Percentiles rank a stretch among this genome's conserved stretches.
These are phyloP conservation scores for Meloidogyne floridensis DNA, from an alignment of 1,140 invertebrate species.

Conservation along the genomic window DNA sequence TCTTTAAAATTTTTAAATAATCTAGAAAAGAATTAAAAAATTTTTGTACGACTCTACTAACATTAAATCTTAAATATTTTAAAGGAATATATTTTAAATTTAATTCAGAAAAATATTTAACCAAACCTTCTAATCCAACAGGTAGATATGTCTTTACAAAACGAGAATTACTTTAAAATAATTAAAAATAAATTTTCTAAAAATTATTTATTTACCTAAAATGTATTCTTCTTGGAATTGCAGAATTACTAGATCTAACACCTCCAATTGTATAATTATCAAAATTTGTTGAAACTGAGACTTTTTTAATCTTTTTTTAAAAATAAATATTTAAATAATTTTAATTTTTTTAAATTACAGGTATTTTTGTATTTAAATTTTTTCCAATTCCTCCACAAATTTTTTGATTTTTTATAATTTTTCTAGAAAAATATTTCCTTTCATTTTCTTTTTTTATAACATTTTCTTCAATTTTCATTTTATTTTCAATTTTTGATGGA, in stretches of 20 bases:
- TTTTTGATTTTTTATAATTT: background rate
- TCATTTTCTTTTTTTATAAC: too few relatives aligned
- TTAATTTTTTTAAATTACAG: background rate
- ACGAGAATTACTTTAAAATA: slow-evolving; percentile 4
- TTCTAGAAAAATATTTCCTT: background rate
- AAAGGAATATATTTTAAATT: too few relatives aligned
- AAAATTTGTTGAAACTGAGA: slow-evolving; percentile 7
- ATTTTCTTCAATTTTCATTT: background rate
- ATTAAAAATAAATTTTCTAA: background rate
- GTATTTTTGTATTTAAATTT: background rate
- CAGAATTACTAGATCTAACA: background rate
- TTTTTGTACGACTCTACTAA: too few relatives aligned
- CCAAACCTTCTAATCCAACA: background rate
- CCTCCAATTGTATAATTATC: slow-evolving; percentile 11
- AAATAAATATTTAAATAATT: background rate
- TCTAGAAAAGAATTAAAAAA: too few relatives aligned
- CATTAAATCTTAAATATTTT: too few relatives aligned
- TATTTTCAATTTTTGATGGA: background rate
- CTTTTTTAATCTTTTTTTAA: slow-evolving; percentile 11
- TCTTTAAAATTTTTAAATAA: too few relatives aligned
- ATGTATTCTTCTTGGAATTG: background rate
- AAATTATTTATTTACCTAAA: background rate
- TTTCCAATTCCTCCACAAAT: background rate
- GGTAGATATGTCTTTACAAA: background rate
- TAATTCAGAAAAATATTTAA: too few relatives aligned